phyloP scores from a whole-genome alignment of 2,888 invertebrate genomes.

The Drosophila conformis region DNA sequence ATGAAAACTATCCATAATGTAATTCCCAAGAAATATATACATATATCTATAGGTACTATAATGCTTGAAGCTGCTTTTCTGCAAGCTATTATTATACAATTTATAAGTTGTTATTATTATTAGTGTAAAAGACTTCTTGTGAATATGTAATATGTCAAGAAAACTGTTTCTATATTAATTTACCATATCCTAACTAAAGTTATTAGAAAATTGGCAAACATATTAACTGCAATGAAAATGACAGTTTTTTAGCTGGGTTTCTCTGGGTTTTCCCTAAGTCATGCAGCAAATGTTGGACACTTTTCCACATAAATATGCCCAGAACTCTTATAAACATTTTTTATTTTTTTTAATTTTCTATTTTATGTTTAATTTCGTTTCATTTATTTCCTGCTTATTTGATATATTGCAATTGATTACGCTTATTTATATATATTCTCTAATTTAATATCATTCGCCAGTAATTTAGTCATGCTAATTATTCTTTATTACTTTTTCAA shows the following conservation, averaged over 20 bases:
- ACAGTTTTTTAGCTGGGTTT: too few species aligned
- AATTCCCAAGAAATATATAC: not conserved
- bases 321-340: not conserved
- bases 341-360: not conserved
- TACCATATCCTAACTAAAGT: too few species aligned
- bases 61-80: not conserved
- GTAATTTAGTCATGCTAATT: not conserved
- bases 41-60: not conserved
- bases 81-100: not conserved
- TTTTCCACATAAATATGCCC: too few species aligned
- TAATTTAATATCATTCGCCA: not conserved
- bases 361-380: not conserved
- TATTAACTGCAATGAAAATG: too few species aligned
- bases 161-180: too few species aligned
- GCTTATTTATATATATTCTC: not conserved
- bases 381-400: not conserved
- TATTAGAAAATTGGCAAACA: too few species aligned
- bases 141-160: too few species aligned
- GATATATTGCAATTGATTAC: not conserved
- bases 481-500: not conserved
- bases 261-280: too few species aligned
- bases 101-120: not conserved
- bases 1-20: not conserved
- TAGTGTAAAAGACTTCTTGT: too few species aligned
- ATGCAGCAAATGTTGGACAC: too few species aligned